Base-by-base conservation (phyloP, 2,888 invertebrate genomes). In the Lacanobia oleracea region DNA sequence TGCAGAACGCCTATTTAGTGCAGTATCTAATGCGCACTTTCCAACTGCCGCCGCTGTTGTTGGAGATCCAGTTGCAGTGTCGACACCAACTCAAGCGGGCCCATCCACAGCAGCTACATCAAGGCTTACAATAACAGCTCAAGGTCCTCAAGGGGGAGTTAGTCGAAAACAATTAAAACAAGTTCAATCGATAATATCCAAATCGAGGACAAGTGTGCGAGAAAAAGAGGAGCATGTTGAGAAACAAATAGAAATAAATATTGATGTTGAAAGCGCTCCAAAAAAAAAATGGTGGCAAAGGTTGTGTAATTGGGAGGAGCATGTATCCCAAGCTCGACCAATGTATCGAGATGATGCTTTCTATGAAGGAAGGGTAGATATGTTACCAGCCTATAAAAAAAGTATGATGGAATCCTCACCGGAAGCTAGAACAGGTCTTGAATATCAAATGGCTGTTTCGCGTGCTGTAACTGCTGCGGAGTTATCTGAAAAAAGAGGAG, bases 261-360 rank as follows among this genome's bases (percentile, higher is more conserved):
- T 90, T 23, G 78, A 89, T 16, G 64, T 84, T 21, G 87, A 88
- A 53, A 75, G 84, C 69, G 77, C 33, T 21, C 37, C 27, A 7
- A 89, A 91, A 57, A 90, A 90, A n/a, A 86, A 88, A 67, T 94
- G 91, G 76, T 94, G 93, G 89, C 87, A 83, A 65, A 88, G 90
- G 51, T 80, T 93, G 48, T 95, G 87, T 82, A 87, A 89, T 21
- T 95, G 95, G 95, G 94, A 95, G 73, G 75, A 90, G 53, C 94
- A 95, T 77, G 87, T 93, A 57, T 83, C 89, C 27, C 89, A 94
- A 72, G 89, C 94, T 53, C 92, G 95, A 16, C 95, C 95, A 5
- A 89, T 96, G 92, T 96, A 96, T 80, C 89, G 95, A 73, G 95
- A 96, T 84, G 95, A 96, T 81, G 94, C 91, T 65, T 96, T 96